Base-by-base conservation (phyloP, 2,113 vertebrate species). In the Thryonomys swinderianus region DNA sequence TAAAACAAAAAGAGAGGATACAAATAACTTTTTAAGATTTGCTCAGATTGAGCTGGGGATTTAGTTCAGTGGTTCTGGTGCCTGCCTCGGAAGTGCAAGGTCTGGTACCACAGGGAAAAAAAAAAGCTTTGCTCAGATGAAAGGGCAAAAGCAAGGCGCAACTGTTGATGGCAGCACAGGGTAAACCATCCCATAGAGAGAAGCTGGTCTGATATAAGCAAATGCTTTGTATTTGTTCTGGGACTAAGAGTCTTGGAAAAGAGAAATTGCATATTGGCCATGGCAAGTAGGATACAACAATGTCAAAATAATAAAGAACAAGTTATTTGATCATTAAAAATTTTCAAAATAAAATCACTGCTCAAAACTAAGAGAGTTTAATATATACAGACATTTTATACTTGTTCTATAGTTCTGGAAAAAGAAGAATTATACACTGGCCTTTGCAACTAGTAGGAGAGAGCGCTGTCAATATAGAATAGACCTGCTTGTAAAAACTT, bases 1-100 rank as follows among this genome's bases (percentile, higher is more conserved):
- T 93, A 78, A 96, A 93, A 95, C 66, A 89, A 96, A 76, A 95
- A 96, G 76, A 51, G 23, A 40, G 7, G 83, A 81, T 40, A 57
- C 16, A 85, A 79, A 79, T 64, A 74, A 76, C 88, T 71, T 37
- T 73, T n/a, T 37, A 94, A 86, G 25, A 66, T 78, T 48, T 81
- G n/a, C 85, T 82, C 81, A 82, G 37, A n/a, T 81, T 20, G 20
- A 17, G 6, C 48, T 51, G 48, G 48, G 48, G 48, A 51, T 51
- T 51, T 51, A 51, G 48, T 51, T 51, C 48, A 51, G 10, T 51
- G 48, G 48, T 51, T 51, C 48, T 51, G 48, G 48, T 51, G 48
- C 48, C 48, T 51, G 48, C 48, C 48, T 51, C 48, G 10, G 6
- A 51, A 51, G 48, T 51, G 48, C 48, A 51, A 51, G 48, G 48